Conservation (phyloP, 1,140 invertebrate genomes). For the Eumaeus atala region DNA sequence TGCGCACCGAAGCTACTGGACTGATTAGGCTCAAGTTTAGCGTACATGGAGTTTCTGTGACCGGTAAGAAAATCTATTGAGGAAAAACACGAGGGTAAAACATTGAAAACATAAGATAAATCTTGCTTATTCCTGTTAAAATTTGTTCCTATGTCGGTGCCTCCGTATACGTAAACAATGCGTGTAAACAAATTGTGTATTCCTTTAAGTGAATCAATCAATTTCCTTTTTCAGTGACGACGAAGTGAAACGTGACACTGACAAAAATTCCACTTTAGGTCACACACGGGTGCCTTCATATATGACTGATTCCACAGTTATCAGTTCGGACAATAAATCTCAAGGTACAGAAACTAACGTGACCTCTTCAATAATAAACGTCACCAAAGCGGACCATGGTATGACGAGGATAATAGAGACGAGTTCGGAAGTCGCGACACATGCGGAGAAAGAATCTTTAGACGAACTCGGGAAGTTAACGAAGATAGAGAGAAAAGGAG, state of each 20-base stretch:
- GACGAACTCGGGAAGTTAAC: constrained; percentile 1
- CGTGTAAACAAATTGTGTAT: too few relatives aligned
- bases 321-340: constrained; percentile 10
- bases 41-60: too few relatives aligned
- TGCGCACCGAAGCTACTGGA: too few relatives aligned
- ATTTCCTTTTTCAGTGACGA: constrained; percentile 7
- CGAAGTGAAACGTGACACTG: background rate
- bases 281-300: constrained; percentile 13
- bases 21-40: too few relatives aligned
- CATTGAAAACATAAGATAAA: too few relatives aligned
- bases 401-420: constrained; percentile 14
- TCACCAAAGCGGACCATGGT: constrained; percentile 1
- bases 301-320: constrained; percentile 11
- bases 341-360: background rate
- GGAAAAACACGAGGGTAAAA: too few relatives aligned
- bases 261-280: constrained; percentile 6
- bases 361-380: background rate
- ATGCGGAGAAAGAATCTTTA: constrained; percentile 1
- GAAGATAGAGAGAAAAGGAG: constrained; percentile 8
- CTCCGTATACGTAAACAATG: too few relatives aligned
- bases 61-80: too few relatives aligned
- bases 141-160: too few relatives aligned
- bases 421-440: constrained; percentile 8
- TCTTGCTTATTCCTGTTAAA: too few relatives aligned
- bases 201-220: too few relatives aligned